Conservation (phyloP, 2,888 invertebrate species). For the Acleris emargana region DNA sequence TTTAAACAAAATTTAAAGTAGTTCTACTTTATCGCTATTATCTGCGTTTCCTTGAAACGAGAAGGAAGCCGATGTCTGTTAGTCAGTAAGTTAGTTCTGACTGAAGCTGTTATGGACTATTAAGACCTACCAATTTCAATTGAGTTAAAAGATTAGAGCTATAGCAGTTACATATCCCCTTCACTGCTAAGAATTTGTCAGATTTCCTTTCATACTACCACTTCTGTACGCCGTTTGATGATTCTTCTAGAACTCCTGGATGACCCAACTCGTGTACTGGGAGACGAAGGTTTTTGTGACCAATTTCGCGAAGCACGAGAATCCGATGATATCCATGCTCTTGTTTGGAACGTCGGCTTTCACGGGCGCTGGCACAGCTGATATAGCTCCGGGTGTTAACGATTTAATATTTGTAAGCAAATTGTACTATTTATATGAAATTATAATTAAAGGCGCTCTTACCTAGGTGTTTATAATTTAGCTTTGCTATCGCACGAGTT, state of each 20-base stretch:
- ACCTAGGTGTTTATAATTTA: too few species aligned
- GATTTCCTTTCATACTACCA: too few species aligned
- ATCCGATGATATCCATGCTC: conserved; percentile 56
- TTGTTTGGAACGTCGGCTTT: conserved; percentile 68
- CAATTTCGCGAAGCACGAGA: conserved; percentile 66
- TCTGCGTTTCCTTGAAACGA: too few species aligned
- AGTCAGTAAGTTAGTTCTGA: too few species aligned
- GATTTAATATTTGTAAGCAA: conserved; percentile 61
- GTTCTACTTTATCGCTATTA: too few species aligned
- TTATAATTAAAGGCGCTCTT: too few species aligned
- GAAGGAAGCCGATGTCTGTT: too few species aligned
- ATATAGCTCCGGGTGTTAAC: conserved; percentile 58
- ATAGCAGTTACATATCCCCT: neutral
- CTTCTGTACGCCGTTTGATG: neutral
- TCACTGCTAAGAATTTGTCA: neutral
- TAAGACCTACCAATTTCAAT: too few species aligned
- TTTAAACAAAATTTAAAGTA: too few species aligned
- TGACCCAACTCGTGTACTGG: conserved; percentile 68
- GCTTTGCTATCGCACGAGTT: too few species aligned
- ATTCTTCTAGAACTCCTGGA: conserved; percentile 65
- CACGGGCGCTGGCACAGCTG: conserved; percentile 62
- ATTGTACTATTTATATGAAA: neutral
- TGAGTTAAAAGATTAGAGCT: too few species aligned
- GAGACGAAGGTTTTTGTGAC: conserved; percentile 73
- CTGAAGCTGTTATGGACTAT: too few species aligned